A percentile compares a stretch with the other conserved stretches of the same genome.
Evolutionary conservation across 2,888 invertebrate species (phyloP).

Genomic region (Drosophila colorata): DNA sequence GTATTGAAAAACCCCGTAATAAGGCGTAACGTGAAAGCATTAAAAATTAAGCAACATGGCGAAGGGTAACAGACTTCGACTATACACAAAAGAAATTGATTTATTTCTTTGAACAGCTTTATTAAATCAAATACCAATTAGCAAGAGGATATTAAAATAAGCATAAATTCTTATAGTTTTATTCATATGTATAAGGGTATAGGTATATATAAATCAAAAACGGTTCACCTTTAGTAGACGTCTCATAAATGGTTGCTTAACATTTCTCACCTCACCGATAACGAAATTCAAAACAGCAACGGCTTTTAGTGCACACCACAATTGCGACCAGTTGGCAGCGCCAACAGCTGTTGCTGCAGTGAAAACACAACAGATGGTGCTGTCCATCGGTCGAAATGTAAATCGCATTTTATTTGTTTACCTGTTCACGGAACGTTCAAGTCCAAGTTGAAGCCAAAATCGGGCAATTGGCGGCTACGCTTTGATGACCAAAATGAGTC

Average conservation of each 20-base stretch:
- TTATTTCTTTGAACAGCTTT: background rate
- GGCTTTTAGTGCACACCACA: background rate
- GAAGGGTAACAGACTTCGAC: background rate
- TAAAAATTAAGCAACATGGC: constrained; percentile 55
- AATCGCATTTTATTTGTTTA: constrained; percentile 56
- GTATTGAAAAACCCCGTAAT: constrained; percentile 19
- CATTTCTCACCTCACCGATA: background rate
- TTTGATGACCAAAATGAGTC: constrained; percentile 54
- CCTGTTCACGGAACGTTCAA: constrained; percentile 21
- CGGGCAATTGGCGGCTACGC: constrained; percentile 14
- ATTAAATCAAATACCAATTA: background rate
- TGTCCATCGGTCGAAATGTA: constrained; percentile 14
- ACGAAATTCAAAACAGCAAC: background rate
- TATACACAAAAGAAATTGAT: constrained; percentile 1
- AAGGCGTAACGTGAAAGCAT: constrained; percentile 54
- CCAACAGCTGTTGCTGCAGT: constrained; percentile 44
- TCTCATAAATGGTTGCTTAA: too few species aligned
- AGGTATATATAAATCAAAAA: background rate
- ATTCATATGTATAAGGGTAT: background rate
- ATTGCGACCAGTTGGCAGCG: constrained; percentile 39
- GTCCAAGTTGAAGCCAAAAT: constrained; percentile 4
- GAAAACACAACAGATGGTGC: constrained; percentile 25
- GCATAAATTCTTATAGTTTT: too few species aligned
- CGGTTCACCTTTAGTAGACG: too few species aligned
- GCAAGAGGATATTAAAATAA: background rate